Conservation (phyloP, 2,113 vertebrate species). For the Cheirogaleus medius region DNA sequence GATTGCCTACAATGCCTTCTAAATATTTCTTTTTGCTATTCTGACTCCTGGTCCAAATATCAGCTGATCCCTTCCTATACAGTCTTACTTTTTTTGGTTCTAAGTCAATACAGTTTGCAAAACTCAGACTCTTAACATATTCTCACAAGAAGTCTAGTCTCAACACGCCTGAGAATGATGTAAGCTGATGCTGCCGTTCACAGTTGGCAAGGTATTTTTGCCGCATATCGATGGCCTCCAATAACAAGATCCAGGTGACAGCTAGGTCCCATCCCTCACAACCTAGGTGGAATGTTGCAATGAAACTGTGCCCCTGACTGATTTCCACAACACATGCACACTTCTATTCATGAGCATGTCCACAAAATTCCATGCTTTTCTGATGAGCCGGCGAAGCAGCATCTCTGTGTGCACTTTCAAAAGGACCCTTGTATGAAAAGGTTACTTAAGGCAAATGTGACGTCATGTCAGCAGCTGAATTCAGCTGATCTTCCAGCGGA, state of each 20-base stretch:
- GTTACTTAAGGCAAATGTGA: background rate
- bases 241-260: background rate
- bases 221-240: background rate
- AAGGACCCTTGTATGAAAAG: background rate
- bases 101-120: background rate
- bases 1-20: background rate
- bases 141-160: background rate
- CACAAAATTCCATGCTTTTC: background rate
- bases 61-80: background rate
- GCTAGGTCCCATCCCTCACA: background rate
- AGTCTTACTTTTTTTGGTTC: background rate
- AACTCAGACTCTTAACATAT: background rate
- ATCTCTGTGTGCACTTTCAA: background rate
- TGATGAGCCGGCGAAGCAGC: background rate
- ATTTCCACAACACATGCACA: background rate
- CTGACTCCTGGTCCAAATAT: background rate
- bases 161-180: background rate
- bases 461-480: background rate
- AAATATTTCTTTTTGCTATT: background rate
- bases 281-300: background rate
- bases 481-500: background rate
- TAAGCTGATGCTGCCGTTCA: background rate
- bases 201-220: background rate
- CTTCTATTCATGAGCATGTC: background rate
- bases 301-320: background rate